phyloP scores from a whole-genome alignment of 2,888 invertebrate species.

The Oxyteleia sp. region DNA sequence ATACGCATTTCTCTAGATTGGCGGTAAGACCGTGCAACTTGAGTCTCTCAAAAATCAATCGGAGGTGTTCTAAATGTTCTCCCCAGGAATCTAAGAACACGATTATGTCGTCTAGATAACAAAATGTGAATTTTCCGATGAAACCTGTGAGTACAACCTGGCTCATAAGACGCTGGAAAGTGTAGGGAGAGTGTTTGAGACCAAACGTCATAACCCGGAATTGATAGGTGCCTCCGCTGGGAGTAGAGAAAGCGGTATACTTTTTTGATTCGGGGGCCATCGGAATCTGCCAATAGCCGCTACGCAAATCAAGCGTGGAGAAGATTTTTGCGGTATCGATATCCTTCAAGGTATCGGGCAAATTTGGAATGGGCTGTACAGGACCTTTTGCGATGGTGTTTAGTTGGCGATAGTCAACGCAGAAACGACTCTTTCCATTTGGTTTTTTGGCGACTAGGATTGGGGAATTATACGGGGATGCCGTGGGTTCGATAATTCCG shows the following conservation, averaged over 20 bases:
- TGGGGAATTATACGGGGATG: constrained; percentile 10
- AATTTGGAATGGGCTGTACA: not conserved
- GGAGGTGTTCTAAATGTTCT: constrained; percentile 71
- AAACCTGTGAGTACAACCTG: constrained; percentile 67
- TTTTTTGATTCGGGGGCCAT: constrained; percentile 10
- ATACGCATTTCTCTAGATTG: no score
- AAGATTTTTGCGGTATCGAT: constrained; percentile 6
- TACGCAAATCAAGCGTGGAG: no score
- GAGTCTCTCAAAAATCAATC: constrained; percentile 71
- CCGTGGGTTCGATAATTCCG: constrained; percentile 20
- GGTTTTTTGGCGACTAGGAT: constrained; percentile 2
- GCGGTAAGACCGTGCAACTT: constrained; percentile 54
- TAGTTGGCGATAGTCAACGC: constrained; percentile 6
- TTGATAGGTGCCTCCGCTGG: not conserved
- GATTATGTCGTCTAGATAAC: no score
- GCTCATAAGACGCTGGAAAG: constrained; percentile 64
- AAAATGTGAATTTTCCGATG: constrained; percentile 52
- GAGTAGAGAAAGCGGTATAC: not conserved
- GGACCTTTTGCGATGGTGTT: constrained; percentile 6
- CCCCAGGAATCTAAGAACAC: constrained; percentile 42
- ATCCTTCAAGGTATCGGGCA: constrained; percentile 17
- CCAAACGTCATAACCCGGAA: constrained; percentile 11
- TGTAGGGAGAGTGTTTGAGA: constrained; percentile 9
- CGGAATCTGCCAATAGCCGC: constrained; percentile 23
- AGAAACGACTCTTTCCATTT: not conserved